These are phyloP conservation scores for Drosophila tanythrix DNA, from an alignment of 2,888 invertebrate genomes.

Conservation along the genomic window DNA sequence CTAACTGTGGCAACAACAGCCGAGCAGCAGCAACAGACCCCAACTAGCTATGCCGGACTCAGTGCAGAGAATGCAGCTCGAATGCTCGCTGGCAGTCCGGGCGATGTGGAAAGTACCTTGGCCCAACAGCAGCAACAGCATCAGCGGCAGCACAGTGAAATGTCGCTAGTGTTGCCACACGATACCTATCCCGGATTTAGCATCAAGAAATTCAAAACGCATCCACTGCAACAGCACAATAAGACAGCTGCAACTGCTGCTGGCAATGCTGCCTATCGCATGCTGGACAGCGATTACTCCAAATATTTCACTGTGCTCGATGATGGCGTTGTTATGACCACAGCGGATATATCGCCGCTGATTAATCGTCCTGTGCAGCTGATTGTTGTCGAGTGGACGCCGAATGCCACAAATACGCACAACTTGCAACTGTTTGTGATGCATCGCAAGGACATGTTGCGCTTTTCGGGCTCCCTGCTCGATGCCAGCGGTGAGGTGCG, in stretches of 20 bases:
- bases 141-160: conserved; percentile 71
- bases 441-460: conserved; percentile 92
- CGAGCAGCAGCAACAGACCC: conserved; percentile 16
- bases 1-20: conserved; percentile 18
- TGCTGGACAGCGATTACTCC: conserved; percentile 92
- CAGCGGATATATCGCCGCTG: conserved; percentile 92
- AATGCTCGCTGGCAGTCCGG: conserved; percentile 77
- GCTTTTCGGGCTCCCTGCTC: conserved; percentile 89
- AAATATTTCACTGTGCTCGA: conserved; percentile 94
- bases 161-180: conserved; percentile 90
- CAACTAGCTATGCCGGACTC: conserved; percentile 63
- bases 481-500: conserved; percentile 89
- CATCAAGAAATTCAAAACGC: conserved; percentile 90
- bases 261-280: conserved; percentile 86
- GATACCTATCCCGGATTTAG: conserved; percentile 96
- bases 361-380: conserved; percentile 93
- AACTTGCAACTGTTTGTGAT: conserved; percentile 92
- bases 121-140: neutral
- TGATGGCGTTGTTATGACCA: conserved; percentile 96
- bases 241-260: conserved; percentile 23
- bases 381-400: conserved; percentile 92
- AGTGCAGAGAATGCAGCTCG: conserved; percentile 80
- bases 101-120: conserved; percentile 46
- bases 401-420: conserved; percentile 92
- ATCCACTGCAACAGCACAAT: conserved; percentile 64